These are phyloP conservation scores for Oligia latruncula DNA, from an alignment of 2,888 invertebrate genomes.

Conservation along the genomic window DNA sequence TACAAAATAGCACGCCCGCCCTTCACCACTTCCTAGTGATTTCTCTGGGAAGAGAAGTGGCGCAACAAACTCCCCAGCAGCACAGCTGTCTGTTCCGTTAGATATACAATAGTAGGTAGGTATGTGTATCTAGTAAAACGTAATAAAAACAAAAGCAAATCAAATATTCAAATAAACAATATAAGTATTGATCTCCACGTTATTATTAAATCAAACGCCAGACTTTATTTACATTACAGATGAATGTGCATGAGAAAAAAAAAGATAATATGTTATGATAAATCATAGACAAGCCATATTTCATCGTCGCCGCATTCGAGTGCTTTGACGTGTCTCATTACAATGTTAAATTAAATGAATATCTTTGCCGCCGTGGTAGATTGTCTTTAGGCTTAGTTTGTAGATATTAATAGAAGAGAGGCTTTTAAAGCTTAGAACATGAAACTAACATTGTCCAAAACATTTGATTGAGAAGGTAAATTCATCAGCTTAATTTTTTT, in stretches of 20 bases:
- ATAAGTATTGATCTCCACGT: constrained; percentile 72
- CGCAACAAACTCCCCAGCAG: no score
- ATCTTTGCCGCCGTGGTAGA: constrained; percentile 68
- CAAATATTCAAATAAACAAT: constrained; percentile 75
- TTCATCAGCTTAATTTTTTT: neutral
- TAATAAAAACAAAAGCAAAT: constrained; percentile 38
- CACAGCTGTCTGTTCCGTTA: no score
- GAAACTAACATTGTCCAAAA: neutral
- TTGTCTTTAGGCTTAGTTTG: constrained; percentile 5
- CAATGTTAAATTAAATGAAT: constrained; percentile 79
- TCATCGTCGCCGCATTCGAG: constrained; percentile 72
- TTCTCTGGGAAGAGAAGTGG: no score
- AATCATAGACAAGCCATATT: constrained; percentile 83
- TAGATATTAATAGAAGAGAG: neutral
- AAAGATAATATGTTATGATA: constrained; percentile 86
- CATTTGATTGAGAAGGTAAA: neutral
- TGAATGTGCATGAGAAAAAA: constrained; percentile 73
- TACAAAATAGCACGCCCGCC: no score
- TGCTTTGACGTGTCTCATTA: constrained; percentile 78
- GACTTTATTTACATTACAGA: constrained; percentile 86
- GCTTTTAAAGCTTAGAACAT: neutral
- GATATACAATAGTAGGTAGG: no score
- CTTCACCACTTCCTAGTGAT: no score
- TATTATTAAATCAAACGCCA: constrained; percentile 84
- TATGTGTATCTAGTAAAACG: neutral